Evolutionary conservation across 2,113 vertebrate species (phyloP).

Genomic region (Boleophthalmus pectinirostris): DNA sequence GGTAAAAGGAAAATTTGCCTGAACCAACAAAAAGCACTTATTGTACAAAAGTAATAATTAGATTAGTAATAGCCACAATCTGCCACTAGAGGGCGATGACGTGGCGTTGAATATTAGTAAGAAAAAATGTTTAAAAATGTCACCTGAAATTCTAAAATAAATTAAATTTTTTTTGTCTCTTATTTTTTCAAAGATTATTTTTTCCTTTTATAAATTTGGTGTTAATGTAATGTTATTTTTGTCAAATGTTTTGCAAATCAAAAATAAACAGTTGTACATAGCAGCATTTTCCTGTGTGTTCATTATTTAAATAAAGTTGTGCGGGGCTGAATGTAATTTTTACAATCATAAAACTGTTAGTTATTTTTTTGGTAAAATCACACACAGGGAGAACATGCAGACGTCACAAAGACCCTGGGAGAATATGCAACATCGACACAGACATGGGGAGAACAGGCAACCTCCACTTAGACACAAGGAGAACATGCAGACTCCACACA

Average conservation of each 20-base stretch:
- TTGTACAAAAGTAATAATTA: conserved; percentile 62
- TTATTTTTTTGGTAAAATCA: too few relatives aligned
- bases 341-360: too few relatives aligned
- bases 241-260: conserved; percentile 82
- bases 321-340: too few relatives aligned
- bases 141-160: conserved; percentile 68
- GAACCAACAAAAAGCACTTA: conserved; percentile 73
- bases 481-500: not conserved
- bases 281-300: conserved; percentile 22
- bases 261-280: conserved; percentile 80
- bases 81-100: conserved; percentile 68
- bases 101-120: conserved; percentile 61
- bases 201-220: conserved; percentile 76
- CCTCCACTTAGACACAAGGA: too few relatives aligned
- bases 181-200: conserved; percentile 61
- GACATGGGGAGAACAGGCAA: too few relatives aligned
- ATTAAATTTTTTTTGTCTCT: conserved; percentile 63
- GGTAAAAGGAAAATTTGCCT: conserved; percentile 45
- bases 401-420: too few relatives aligned
- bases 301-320: not conserved
- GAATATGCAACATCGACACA: too few relatives aligned
- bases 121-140: conserved; percentile 23
- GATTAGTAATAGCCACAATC: conserved; percentile 60
- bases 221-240: conserved; percentile 80
- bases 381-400: too few relatives aligned